Evolutionary conservation across 1,140 invertebrate genomes (phyloP), one percentile per base, ranked within the genome.

Genomic region (Battus philenor): DNA sequence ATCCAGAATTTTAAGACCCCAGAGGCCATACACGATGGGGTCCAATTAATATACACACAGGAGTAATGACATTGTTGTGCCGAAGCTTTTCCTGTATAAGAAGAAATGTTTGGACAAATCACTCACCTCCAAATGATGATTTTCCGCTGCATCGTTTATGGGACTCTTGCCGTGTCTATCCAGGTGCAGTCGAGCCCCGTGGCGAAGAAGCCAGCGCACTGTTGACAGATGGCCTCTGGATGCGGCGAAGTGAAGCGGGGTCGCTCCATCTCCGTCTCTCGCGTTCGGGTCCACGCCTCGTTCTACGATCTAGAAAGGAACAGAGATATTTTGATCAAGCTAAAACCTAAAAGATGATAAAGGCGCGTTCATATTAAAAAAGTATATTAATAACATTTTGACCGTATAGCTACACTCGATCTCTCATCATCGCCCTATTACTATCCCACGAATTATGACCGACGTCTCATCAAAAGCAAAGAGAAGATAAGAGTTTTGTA

Each of bases 151-250:
- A 75, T 95, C 94, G 68, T 96, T 95, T 13, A 96, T 91, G 1
- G 95, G 94, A 64, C 93, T 95, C 70, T 95, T 95, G 30, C 94
- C 94, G 56, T 92, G 93, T 65, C 94, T 92, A 75, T 97, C 95
- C 24, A 94, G 79, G 1, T 91, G 89, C 10, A 96, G 86, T 48
- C 92, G 88, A 3, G 93, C 94, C 0, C 94, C 92, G 63, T 95
- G 90, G 49, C 91, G 89, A 9, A 97, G 81, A 53, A 97, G 80
- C 94, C 94, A 97, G 43, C 92, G 89, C 0, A 96, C 92, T 1
- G 93, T 91, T 13, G 92, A 88, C n/a, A 91, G 73, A 66, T 96
- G 95, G 5, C 95, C 94, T 12, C 93, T 84, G 12, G 93, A 94
- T 4, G 94, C 93, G 7, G 94, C 94, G 70, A 93, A 93, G 73